A percentile compares a stretch with the other conserved stretches of the same genome.
Conservation (phyloP, 2,113 vertebrate species). For the Zosterops pallidus region DNA sequence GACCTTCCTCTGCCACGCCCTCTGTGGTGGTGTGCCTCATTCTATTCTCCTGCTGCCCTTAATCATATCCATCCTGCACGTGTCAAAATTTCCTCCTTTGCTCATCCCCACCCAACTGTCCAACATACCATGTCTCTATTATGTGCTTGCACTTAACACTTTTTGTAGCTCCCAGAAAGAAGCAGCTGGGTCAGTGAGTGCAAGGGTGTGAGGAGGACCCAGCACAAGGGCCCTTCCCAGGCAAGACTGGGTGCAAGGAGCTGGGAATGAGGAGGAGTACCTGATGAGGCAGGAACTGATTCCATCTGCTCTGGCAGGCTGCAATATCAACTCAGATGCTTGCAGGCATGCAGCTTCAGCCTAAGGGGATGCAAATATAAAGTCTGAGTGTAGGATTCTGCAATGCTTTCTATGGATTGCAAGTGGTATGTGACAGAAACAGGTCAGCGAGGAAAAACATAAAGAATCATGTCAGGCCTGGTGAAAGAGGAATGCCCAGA, state of each 20-base stretch:
- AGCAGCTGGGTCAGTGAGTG: not conserved
- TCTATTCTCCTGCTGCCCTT: not conserved
- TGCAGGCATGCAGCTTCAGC: not conserved
- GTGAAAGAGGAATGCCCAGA: not conserved
- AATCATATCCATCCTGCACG: fast-evolving
- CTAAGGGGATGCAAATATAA: not conserved
- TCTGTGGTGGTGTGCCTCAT: fast-evolving
- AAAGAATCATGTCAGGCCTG: not conserved
- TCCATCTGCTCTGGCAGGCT: not conserved
- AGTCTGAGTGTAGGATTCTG: not conserved
- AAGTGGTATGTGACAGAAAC: not conserved
- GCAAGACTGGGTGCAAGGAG: fast-evolving
- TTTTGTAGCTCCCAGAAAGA: not conserved
- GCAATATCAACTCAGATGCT: not conserved
- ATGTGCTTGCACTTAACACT: not conserved
- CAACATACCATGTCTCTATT: not conserved
- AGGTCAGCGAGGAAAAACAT: not conserved
- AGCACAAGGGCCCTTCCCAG: not conserved
- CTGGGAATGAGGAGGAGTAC: not conserved
- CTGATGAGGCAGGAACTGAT: not conserved
- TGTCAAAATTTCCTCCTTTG: not conserved
- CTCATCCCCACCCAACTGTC: not conserved
- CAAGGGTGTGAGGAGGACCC: not conserved
- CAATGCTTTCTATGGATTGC: not conserved
- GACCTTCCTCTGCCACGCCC: not conserved